Percentiles rank a stretch among this genome's conserved stretches.
Evolutionary conservation across 2,797 vertebrate genomes (phyloP).

Genomic region (Cryptoprocta ferox): DNA sequence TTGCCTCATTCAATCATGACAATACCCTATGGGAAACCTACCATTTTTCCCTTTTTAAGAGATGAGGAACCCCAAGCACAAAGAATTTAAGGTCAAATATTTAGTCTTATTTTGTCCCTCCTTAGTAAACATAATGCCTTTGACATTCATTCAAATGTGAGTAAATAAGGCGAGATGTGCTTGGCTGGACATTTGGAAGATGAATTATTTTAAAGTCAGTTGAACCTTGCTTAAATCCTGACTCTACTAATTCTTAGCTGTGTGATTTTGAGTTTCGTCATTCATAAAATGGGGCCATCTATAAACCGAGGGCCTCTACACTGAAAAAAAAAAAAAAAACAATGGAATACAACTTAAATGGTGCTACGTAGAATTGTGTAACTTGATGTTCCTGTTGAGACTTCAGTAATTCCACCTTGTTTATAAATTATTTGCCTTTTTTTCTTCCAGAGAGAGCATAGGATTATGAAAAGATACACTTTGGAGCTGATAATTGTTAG

Average conservation of each 20-base stretch:
- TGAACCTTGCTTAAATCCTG: not conserved
- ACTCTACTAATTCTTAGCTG: not conserved
- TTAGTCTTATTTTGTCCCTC: not conserved
- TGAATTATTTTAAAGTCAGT: not conserved
- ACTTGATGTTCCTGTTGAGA: not conserved
- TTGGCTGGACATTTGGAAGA: not conserved
- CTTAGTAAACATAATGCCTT: not conserved
- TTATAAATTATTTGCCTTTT: not conserved
- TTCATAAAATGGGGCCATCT: not conserved
- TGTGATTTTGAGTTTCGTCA: not conserved
- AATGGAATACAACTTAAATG: not conserved
- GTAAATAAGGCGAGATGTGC: not conserved
- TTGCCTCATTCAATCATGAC: not conserved
- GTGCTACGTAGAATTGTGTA: not conserved
- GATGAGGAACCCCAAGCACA: not conserved
- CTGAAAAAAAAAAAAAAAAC: not conserved
- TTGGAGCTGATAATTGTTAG: not conserved
- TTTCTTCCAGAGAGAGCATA: not conserved
- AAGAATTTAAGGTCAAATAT: not conserved
- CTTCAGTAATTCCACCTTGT: not conserved
- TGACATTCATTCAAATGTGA: not conserved
- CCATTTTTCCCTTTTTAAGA: not conserved
- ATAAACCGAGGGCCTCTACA: not conserved
- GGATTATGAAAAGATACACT: not conserved
- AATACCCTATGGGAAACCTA: not conserved